Percentiles rank a stretch among this genome's conserved stretches.
phyloP scores from a whole-genome alignment of 2,888 invertebrate genomes.

The Pheosia gnoma region DNA sequence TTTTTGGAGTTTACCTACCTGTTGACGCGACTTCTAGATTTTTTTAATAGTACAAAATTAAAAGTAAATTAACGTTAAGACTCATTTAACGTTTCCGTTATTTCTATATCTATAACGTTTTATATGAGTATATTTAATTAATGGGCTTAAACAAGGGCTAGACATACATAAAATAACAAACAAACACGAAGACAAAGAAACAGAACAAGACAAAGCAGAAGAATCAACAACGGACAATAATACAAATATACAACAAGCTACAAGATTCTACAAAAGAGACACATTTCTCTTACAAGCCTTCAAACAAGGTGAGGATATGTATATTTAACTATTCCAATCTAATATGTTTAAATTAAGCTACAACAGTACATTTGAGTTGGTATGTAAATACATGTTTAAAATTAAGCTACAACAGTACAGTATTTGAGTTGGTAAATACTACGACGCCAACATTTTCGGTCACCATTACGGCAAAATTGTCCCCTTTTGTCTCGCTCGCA shows the following conservation, averaged over 20 bases:
- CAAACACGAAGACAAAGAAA: constrained; percentile 44
- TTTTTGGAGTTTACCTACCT: constrained; percentile 79
- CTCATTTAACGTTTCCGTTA: constrained; percentile 80
- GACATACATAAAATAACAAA: constrained; percentile 53
- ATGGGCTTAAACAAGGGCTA: constrained; percentile 71
- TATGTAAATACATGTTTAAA: background rate
- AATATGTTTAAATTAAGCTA: background rate
- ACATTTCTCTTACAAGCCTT: constrained; percentile 19
- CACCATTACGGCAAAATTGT: constrained; percentile 52
- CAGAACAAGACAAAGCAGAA: constrained; percentile 36
- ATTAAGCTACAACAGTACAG: background rate
- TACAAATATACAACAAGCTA: constrained; percentile 17
- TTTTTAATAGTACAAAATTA: constrained; percentile 84
- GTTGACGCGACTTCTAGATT: constrained; percentile 80
- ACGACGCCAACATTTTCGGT: constrained; percentile 26
- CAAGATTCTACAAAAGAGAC: constrained; percentile 19
- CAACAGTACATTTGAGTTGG: background rate
- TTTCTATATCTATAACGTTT: constrained; percentile 80
- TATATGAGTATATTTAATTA: constrained; percentile 74
- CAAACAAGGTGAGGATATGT: constrained; percentile 32
- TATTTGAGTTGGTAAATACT: background rate
- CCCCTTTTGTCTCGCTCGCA: constrained; percentile 67
- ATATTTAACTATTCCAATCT: background rate
- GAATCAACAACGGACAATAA: constrained; percentile 30
- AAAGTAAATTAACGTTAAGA: constrained; percentile 80